Base-by-base conservation (phyloP, 1,140 invertebrate genomes). In the Tetragnatha versicolor region DNA sequence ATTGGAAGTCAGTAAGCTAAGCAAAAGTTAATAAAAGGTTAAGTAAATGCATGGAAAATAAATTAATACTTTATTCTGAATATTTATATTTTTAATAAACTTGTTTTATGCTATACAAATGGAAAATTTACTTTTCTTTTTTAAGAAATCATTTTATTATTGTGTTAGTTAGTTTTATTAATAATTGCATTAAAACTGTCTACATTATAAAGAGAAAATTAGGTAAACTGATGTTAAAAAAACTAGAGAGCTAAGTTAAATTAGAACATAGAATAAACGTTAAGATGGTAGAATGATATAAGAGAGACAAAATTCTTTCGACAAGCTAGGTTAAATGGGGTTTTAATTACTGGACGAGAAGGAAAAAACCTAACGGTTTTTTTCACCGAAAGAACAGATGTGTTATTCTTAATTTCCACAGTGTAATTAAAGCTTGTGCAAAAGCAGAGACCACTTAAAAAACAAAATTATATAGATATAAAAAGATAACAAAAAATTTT, bases 351-450 rank as follows among this genome's bases (percentile, higher is more conserved):
- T 29, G 60, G 33, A 14, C 2, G 51, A 33, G 14, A 37, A 72
- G 60, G 42, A 73, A 60, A 47, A 25, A 20, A 42, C 27, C 2
- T 33, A 33, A 42, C 12, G 47, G 29, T 33, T 47, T 60, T 73
- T 73, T 72, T 58, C 31, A 3, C 14, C 25, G 4, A 42, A 20
- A 4, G 63, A 42, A 72, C 55, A 73, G 70, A 61, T 73, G 70
- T 72, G 49, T 58, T 72, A 58, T 35, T 72, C 51, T 35, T 39
- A 42, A 73, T 73, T 73, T 73, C 49, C 70, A 31, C 70, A 49
- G 42, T 61, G 55, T 73, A 73, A 73, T 73, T 73, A 73, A 73
- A 73, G 55, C 42, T 58, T 37, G 29, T 58, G 35, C 60, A 29
- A 27, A 10, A 42, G 10, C 14, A 22, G 25, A 49, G 49, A 66